These are phyloP conservation scores for Salminus brasiliensis DNA, from an alignment of 2,113 vertebrate species.

Conservation along the genomic window DNA sequence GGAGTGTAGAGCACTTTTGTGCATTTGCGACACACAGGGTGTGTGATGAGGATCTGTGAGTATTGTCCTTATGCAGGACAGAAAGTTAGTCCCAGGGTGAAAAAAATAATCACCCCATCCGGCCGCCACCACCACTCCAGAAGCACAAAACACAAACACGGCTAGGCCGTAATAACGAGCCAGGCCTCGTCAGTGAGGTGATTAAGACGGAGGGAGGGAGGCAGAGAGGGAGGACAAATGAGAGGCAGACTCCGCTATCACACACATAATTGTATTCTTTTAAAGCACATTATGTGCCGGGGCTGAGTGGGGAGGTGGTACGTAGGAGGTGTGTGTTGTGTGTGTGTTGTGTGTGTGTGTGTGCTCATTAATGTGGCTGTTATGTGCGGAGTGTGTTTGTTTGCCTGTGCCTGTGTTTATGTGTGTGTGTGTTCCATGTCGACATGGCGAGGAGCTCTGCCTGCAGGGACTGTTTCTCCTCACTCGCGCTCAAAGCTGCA, in stretches of 20 bases:
- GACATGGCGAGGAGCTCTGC: constrained; percentile 39
- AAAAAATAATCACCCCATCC: no score
- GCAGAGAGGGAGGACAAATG: not conserved
- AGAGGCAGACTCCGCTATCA: constrained; percentile 38
- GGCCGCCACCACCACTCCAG: no score
- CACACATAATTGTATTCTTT: constrained; percentile 53
- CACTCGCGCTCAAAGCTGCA: constrained; percentile 29
- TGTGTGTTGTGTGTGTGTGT: not conserved
- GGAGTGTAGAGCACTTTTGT: no score
- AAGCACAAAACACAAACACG: constrained; percentile 34
- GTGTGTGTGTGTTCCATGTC: constrained; percentile 36
- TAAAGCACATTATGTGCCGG: constrained; percentile 52
- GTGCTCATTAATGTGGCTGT: constrained; percentile 53
- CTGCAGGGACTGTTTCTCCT: constrained; percentile 17
- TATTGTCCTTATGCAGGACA: not conserved
- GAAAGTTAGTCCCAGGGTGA: no score
- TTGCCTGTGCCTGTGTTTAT: no score
- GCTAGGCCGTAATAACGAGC: constrained; percentile 15
- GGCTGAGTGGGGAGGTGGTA: constrained; percentile 23
- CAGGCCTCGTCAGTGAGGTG: constrained; percentile 25
- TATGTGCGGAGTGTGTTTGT: constrained; percentile 51
- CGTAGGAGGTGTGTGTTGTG: constrained; percentile 32
- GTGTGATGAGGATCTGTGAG: no score
- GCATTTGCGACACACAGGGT: no score
- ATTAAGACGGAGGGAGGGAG: constrained; percentile 33